phyloP scores from a whole-genome alignment of 2,113 vertebrate species.

The Xiphophorus couchianus region DNA sequence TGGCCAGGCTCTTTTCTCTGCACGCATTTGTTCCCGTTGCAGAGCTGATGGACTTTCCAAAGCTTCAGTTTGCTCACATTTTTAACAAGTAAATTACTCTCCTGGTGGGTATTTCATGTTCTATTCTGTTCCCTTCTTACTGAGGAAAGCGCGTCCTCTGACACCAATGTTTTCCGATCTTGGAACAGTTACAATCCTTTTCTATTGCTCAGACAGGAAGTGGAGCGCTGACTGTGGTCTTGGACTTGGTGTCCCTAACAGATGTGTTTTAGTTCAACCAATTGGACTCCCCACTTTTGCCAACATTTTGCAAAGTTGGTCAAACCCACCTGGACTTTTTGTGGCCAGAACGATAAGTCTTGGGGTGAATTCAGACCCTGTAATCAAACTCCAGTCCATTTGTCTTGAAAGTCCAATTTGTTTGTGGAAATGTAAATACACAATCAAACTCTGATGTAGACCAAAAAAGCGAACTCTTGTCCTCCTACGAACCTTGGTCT shows the following conservation, averaged over 20 bases:
- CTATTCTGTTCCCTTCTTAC: conserved; percentile 7
- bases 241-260: conserved; percentile 38
- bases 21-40: background rate
- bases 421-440: too few species aligned
- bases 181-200: conserved; percentile 33
- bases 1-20: background rate
- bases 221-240: conserved; percentile 16
- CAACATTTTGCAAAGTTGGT: too few species aligned
- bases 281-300: background rate
- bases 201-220: conserved; percentile 44
- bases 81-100: background rate
- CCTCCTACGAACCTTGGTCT: too few species aligned
- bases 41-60: conserved; percentile 5
- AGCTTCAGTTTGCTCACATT: background rate
- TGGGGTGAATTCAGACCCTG: too few species aligned
- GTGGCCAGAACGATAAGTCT: too few species aligned
- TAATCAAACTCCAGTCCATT: too few species aligned
- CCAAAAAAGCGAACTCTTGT: too few species aligned
- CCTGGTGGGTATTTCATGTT: background rate
- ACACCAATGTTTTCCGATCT: conserved; percentile 15
- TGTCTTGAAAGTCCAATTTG: too few species aligned
- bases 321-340: too few species aligned
- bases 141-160: conserved; percentile 10
- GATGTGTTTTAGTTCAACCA: conserved; percentile 41
- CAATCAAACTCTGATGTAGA: too few species aligned